These are phyloP conservation scores for Notamacropus eugenii DNA, from an alignment of 2,797 vertebrate species.

Conservation along the genomic window DNA sequence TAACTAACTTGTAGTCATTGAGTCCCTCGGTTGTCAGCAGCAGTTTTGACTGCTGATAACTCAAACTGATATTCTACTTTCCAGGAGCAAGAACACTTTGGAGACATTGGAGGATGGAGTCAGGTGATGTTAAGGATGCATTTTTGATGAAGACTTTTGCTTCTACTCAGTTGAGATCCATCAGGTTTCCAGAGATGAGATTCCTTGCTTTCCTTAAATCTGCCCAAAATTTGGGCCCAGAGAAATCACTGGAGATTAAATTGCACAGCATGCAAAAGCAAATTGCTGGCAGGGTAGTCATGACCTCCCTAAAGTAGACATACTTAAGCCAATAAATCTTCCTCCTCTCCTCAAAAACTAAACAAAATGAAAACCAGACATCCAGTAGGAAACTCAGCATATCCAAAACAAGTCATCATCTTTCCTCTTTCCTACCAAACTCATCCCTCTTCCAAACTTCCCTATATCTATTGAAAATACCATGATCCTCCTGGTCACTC, in stretches of 20 bases:
- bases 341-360: neutral
- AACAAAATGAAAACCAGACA: neutral
- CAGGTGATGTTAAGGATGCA: neutral
- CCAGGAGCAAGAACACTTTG: neutral
- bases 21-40: slow-evolving; percentile 44
- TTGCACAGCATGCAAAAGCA: neutral
- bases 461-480: neutral
- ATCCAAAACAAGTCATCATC: neutral
- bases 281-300: neutral
- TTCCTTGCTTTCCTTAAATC: neutral
- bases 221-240: neutral
- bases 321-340: neutral
- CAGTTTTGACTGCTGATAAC: neutral
- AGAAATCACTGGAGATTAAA: neutral
- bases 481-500: neutral
- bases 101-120: neutral
- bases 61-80: slow-evolving; percentile 35
- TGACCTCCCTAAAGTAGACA: neutral
- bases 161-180: neutral
- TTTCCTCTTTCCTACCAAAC: neutral
- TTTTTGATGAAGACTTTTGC: neutral
- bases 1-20: slow-evolving; percentile 52
- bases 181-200: neutral
- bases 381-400: neutral
- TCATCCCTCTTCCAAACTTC: neutral